Evolutionary conservation across 1,140 invertebrate species (phyloP).

Genomic region (Drosophila ogumai): DNA sequence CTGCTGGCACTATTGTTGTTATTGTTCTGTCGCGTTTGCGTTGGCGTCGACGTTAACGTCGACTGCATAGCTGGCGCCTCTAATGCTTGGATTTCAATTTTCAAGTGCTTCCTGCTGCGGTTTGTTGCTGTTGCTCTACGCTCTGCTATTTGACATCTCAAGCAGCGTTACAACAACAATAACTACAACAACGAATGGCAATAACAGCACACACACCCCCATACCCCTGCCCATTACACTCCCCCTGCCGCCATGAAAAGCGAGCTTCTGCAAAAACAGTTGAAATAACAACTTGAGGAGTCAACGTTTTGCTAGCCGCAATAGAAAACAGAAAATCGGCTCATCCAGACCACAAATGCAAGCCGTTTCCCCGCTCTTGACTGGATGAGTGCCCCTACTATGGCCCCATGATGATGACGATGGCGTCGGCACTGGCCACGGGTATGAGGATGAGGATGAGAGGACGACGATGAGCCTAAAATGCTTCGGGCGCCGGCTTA

Average conservation of each 20-base stretch:
- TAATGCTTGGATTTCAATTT: constrained; percentile 77
- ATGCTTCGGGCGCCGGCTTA: constrained; percentile 47
- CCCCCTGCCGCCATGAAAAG: not conserved
- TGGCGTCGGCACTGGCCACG: constrained; percentile 1
- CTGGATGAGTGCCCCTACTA: constrained; percentile 56
- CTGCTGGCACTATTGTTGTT: constrained; percentile 37
- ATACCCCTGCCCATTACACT: not conserved
- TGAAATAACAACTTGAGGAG: constrained; percentile 65
- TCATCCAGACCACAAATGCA: constrained; percentile 67
- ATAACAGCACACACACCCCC: constrained; percentile 12
- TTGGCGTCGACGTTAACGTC: constrained; percentile 37
- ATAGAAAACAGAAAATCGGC: constrained; percentile 73
- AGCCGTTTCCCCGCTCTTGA: constrained; percentile 62
- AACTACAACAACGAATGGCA: constrained; percentile 32
- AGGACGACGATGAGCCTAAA: constrained; percentile 40
- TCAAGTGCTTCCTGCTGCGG: constrained; percentile 77
- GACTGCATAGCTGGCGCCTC: constrained; percentile 62
- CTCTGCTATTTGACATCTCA: constrained; percentile 78
- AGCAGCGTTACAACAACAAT: constrained; percentile 67
- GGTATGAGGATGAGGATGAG: constrained; percentile 12
- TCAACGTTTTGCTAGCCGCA: constrained; percentile 45
- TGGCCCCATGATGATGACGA: constrained; percentile 19
- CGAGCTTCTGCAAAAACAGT: constrained; percentile 50
- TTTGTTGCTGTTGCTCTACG: constrained; percentile 44
- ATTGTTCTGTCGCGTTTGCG: constrained; percentile 42